Evolutionary conservation across 1,140 invertebrate genomes (phyloP), one percentile per base, ranked within the genome.

Genomic region (Heliconius nattereri): DNA sequence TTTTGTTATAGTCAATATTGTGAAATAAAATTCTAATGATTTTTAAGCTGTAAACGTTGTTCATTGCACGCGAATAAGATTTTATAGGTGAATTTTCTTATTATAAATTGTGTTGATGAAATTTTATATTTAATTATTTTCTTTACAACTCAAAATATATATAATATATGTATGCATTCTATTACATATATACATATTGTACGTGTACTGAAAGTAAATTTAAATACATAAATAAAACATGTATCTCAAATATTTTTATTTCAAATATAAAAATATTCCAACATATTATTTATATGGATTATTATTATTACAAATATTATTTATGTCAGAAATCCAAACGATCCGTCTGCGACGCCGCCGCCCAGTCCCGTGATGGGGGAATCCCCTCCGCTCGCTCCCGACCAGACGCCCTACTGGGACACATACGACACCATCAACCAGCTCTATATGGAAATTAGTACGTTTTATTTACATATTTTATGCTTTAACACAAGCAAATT

Each of bases 341-440:
- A 93, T 60, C 92, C 94, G 8, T 89, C 88, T 57, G 91, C 93
- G 1, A 93, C 93, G 8, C 92, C 94, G 7, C 92, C 91, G 45
- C 91, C 93, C 2, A 93, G 86, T 73, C 87, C 91, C 11, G 81
- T 93, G 75, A 83, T 92, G 72, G 91, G 90, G 7, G 93, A 93
- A 71, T 45, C 88, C 7, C 85, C 88, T 7, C 73, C 86, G 9
- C 77, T 91, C 16, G 87, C 82, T 0, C 83, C 90, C 23, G 88
- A 92, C 75, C 87, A 92, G 79, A 86, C 89, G 7, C 97, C 97
- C 8, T 97, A 97, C 85, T 98, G 98, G 98, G 98, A 98, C 89
- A 97, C 97, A 1, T 98, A 98, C 88, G 98, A 98, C 89, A 96
- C 97, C 76, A 97, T 98, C 86, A 98, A 98, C 92, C 98, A 98